phyloP scores from a whole-genome alignment of 1,140 invertebrate genomes.

The Neuroterus valhalla region DNA sequence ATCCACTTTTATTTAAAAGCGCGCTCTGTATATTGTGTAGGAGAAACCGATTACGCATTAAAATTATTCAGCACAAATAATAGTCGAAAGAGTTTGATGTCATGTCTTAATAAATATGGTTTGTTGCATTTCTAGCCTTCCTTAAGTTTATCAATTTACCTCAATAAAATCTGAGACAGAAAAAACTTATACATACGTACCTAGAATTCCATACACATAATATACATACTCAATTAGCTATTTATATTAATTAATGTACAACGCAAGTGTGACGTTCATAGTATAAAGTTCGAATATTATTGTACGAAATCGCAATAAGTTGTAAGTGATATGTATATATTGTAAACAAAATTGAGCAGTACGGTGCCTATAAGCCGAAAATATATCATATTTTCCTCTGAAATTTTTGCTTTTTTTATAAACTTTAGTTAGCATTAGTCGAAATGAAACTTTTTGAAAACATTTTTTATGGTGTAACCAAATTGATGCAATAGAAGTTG shows the following conservation, averaged over 20 bases:
- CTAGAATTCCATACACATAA: constrained; percentile 2
- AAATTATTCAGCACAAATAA: constrained; percentile 6
- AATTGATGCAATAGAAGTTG: too few relatives aligned
- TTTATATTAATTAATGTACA: constrained; percentile 59
- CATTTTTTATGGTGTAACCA: too few relatives aligned
- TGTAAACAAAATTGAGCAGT: constrained; percentile 55
- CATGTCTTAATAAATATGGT: neutral
- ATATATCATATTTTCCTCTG: constrained; percentile 70
- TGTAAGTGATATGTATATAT: constrained; percentile 64
- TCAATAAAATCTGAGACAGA: neutral
- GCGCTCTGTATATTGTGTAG: neutral
- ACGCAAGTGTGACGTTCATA: constrained; percentile 50
- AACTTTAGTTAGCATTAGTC: neutral
- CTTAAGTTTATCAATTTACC: constrained; percentile 5
- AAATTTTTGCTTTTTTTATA: constrained; percentile 44
- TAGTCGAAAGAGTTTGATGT: neutral
- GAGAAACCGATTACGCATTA: neutral
- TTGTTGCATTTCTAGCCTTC: neutral
- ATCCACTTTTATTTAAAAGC: constrained; percentile 43
- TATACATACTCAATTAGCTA: constrained; percentile 41
- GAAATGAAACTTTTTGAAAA: too few relatives aligned
- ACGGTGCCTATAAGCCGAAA: constrained; percentile 55
- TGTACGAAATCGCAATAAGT: constrained; percentile 37
- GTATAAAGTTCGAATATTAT: constrained; percentile 42
- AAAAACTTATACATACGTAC: constrained; percentile 10